Percentiles rank a stretch among this genome's conserved stretches.
phyloP scores from a whole-genome alignment of 2,888 invertebrate genomes.

The Gastracanthus pulcherrimus region DNA sequence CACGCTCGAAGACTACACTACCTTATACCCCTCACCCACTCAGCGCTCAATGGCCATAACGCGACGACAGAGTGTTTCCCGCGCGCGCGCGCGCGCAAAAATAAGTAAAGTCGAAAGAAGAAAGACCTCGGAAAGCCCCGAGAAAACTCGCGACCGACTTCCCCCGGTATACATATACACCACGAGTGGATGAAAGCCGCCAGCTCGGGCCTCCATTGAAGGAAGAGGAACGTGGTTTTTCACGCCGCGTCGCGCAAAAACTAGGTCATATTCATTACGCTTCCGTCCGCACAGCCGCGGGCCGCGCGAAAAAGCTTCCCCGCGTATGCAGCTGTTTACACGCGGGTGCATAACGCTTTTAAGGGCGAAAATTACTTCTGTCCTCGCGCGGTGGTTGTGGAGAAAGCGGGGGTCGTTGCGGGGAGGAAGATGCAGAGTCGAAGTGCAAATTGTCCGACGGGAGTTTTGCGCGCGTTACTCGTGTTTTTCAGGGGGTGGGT shows the following conservation, averaged over 20 bases:
- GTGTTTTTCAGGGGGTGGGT: background rate
- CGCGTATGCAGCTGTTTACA: constrained; percentile 27
- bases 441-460: constrained; percentile 44
- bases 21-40: too few relatives aligned
- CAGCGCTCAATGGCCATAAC: background rate
- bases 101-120: constrained; percentile 8
- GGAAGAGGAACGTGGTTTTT: constrained; percentile 34
- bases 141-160: constrained; percentile 55
- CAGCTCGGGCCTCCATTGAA: constrained; percentile 62
- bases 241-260: constrained; percentile 67
- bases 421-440: constrained; percentile 53
- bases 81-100: background rate
- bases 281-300: constrained; percentile 49
- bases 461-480: background rate
- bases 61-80: background rate
- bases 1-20: too few relatives aligned
- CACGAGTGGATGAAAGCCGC: constrained; percentile 67
- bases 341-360: background rate
- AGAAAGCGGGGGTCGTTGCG: constrained; percentile 48
- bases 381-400: background rate
- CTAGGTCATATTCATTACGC: constrained; percentile 72
- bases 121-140: constrained; percentile 26
- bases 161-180: too few relatives aligned
- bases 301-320: background rate
- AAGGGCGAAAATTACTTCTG: constrained; percentile 47